Evolutionary conservation across 2,797 vertebrate genomes (phyloP), one percentile per base, ranked within the genome.

Genomic region (Galaxias olidus): DNA sequence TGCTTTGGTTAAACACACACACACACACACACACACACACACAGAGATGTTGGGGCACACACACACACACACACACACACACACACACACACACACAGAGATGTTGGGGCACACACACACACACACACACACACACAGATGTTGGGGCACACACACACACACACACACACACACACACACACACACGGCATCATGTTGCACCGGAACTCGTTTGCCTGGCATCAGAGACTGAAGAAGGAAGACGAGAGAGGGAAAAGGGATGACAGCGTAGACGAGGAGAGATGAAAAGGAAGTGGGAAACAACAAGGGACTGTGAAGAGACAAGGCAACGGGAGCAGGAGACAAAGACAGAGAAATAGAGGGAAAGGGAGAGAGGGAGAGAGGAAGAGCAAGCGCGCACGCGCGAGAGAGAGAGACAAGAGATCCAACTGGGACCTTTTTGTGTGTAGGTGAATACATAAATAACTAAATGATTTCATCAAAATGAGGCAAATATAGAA

Each of bases 361-460:
- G 18, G 1, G 30, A 11, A 11, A 17, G 18, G 12, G 19, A 59
- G 10, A 43, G 45, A 49, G 43, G 79, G 69, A 73, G 62, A 72
- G 56, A 61, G 41, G 41, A 49, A 49, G 10, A 63, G 59, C 69
- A 67, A 50, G 62, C 61, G 70, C 59, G 78, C n/a, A n/a, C 59
- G 62, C 56, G 20, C 65, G 61, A 73, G 63, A 70, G 66, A 74
- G 65, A 73, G 43, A 73, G 61, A 59, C 40, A 62, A 60, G 61
- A 80, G 63, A 59, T 59, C 71, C 81, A 59, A 77, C 63, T 78
- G 84, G 84, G 87, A 89, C 70, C 48, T 82, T 91, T 91, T 91
- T 76, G 88, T 88, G 85, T 86, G 75, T 73, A 86, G 85, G 82
- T 88, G 85, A 85, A 88, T 85, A 80, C 79, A 88, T 87, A 84